Evolutionary conservation across 2,113 vertebrate genomes (phyloP).

Genomic region (Phaetusa simplex): DNA sequence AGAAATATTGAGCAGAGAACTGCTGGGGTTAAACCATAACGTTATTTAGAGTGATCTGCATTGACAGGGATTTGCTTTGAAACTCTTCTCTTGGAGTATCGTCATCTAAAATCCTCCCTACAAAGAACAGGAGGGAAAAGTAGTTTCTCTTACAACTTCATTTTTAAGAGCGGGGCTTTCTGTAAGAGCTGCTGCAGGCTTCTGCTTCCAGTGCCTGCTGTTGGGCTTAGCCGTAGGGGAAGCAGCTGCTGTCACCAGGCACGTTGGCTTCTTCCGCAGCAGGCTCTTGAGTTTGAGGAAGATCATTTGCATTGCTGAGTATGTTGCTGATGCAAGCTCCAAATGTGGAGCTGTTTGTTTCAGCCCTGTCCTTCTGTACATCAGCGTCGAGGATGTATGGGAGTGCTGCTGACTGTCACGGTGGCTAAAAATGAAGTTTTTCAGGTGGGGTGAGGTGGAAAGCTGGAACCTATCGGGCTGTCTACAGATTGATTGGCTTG

Average conservation of each 20-base stretch:
- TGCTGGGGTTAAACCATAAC: neutral
- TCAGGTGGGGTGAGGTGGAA: neutral
- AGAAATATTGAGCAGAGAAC: neutral
- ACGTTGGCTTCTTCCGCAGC: neutral
- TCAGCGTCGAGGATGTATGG: neutral
- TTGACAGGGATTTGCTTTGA: neutral
- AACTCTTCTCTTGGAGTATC: neutral
- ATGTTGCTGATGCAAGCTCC: neutral
- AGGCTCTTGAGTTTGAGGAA: neutral
- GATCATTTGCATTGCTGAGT: neutral
- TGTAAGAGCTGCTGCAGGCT: neutral
- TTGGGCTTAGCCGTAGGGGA: neutral
- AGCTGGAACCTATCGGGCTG: neutral
- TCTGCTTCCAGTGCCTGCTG: neutral
- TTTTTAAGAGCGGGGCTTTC: neutral
- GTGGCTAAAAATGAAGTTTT: neutral
- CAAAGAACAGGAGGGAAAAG: neutral
- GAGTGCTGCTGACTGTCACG: neutral
- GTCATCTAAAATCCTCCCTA: accelerated
- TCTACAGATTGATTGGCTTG: neutral
- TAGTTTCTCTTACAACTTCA: neutral
- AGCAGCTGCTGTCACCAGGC: conserved; percentile 8
- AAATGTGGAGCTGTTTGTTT: neutral
- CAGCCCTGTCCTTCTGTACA: neutral
- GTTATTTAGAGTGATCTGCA: neutral